Evolutionary conservation across 1,140 invertebrate genomes (phyloP), one percentile per base, ranked within the genome.

Genomic region (Metaphire vulgaris): DNA sequence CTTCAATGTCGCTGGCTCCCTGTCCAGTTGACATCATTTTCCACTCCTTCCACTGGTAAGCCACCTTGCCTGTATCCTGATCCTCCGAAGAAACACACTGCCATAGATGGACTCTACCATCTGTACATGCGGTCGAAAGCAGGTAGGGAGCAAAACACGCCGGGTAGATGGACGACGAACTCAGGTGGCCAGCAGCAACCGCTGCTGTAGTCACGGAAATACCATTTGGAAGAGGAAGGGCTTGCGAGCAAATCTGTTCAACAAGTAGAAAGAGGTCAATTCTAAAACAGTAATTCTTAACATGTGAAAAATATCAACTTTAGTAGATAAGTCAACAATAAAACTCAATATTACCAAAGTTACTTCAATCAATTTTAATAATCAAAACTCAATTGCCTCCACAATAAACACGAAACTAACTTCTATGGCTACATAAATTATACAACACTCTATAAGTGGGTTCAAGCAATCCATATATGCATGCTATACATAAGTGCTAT

Each of bases 61-160:
- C 41, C 41, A 21, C 21, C 41, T 56, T 6, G 41, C 21, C 21
- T 6, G 6, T 21, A 56, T 56, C 6, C 6, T 21, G 41, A 56
- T 56, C 41, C 41, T 6, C 41, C 41, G 21, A 6, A 21, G 6
- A 56, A 6, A 56, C 41, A 56, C 41, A 56, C 41, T 56, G 41
- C 41, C 41, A 56, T 6, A 56, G 21, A 21, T 21, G 41, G 21
- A 56, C 41, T 6, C 41, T 6, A 12, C 85, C 85, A 80, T 87
- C 85, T 1, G 83, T 82, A 77, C 85, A 88, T 14, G 96, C 95
- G 0, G 96, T 98, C 0, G 94, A 92, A 70, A 99, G 89, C 69
- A 96, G 93, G 82, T 98, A 99, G 0, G 97, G 96, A 0, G 97
- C 95, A 84, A 96, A 92, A 86, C 96, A 99, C 65, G 96, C 96